Evolutionary conservation across 2,797 vertebrate species (phyloP).

Genomic region (Cirrhinus molitorella): DNA sequence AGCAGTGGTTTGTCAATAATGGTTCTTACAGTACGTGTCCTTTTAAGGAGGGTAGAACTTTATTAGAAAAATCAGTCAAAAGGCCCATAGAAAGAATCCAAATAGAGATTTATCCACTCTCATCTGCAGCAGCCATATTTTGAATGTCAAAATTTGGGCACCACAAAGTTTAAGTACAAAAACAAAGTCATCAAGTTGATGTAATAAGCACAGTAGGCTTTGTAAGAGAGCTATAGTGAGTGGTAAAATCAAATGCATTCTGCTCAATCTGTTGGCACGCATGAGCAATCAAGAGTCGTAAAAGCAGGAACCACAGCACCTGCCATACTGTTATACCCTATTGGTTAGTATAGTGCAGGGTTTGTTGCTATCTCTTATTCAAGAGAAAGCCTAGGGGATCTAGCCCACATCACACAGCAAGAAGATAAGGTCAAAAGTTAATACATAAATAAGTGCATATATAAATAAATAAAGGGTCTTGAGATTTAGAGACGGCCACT

Average conservation of each 20-base stretch:
- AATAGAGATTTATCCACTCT: not conserved
- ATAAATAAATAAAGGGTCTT: constrained; percentile 63
- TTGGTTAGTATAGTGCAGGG: constrained; percentile 13
- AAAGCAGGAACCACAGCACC: not conserved
- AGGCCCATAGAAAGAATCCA: not conserved
- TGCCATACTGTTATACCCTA: not conserved
- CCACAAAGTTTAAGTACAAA: not conserved
- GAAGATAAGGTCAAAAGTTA: constrained; percentile 44
- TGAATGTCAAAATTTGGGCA: constrained; percentile 23
- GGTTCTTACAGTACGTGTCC: not conserved
- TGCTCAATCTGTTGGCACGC: not conserved
- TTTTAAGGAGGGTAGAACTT: not conserved
- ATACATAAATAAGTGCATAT: constrained; percentile 62
- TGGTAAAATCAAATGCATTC: not conserved
- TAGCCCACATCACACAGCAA: constrained; percentile 25
- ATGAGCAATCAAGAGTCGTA: not conserved
- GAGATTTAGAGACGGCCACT: constrained; percentile 65
- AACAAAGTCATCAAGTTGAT: not conserved
- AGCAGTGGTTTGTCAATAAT: constrained; percentile 40
- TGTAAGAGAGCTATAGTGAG: not conserved
- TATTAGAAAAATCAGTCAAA: not conserved
- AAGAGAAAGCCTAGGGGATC: constrained; percentile 27
- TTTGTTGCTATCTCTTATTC: constrained; percentile 32
- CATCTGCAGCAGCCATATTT: not conserved
- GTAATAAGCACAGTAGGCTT: not conserved